These are phyloP conservation scores for Phorcus lineatus DNA, from an alignment of 2,888 invertebrate species.

Conservation along the genomic window DNA sequence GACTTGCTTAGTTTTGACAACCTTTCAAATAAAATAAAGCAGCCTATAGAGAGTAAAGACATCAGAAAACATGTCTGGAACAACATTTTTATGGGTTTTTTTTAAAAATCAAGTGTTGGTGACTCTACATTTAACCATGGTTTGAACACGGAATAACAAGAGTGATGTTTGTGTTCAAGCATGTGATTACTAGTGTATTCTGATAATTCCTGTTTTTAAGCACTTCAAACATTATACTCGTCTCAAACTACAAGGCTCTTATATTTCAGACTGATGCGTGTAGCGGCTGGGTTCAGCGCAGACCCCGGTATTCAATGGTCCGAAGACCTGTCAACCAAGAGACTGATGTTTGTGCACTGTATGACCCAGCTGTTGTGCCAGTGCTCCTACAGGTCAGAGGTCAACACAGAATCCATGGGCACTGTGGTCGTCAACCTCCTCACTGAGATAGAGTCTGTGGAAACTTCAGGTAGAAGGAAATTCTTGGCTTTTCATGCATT, in stretches of 20 bases:
- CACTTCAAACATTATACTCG: too few species aligned
- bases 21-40: too few species aligned
- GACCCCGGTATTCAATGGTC: conserved; percentile 72
- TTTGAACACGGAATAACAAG: too few species aligned
- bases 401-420: conserved; percentile 52
- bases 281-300: conserved; percentile 80
- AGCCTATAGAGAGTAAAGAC: too few species aligned
- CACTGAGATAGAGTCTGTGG: conserved; percentile 71
- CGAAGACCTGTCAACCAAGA: conserved; percentile 78
- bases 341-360: conserved; percentile 81
- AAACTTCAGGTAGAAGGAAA: conserved; percentile 61
- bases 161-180: conserved; percentile 78
- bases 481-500: neutral
- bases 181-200: too few species aligned
- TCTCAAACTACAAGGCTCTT: too few species aligned
- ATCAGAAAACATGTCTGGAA: too few species aligned
- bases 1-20: too few species aligned
- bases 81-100: too few species aligned
- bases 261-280: conserved; percentile 79
- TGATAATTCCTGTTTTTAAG: too few species aligned
- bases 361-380: conserved; percentile 79
- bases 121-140: too few species aligned
- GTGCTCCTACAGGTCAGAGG: conserved; percentile 63
- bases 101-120: too few species aligned
- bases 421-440: conserved; percentile 68